Evolutionary conservation across 2,797 vertebrate genomes (phyloP).

Genomic region (Poeciliopsis presidionis): DNA sequence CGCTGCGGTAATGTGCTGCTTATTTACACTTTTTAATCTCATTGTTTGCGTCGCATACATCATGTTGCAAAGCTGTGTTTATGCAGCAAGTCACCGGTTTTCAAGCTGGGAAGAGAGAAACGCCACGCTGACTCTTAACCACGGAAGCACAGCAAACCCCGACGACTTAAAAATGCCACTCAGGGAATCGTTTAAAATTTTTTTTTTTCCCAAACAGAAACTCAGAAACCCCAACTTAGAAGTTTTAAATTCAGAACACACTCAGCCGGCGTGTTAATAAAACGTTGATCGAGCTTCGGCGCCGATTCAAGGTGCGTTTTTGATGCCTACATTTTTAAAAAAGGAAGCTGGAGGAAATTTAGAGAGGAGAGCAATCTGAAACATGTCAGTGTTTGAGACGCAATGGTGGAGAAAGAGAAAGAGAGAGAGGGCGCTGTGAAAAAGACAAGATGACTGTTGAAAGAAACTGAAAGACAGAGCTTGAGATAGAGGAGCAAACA

Average conservation of each 20-base stretch:
- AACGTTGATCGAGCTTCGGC: not conserved
- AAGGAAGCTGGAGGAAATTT: conserved; percentile 5
- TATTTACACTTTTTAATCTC: not conserved
- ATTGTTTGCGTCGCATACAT: not conserved
- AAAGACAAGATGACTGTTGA: conserved; percentile 27
- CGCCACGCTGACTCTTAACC: not conserved
- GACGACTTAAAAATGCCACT: not conserved
- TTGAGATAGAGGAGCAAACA: conserved; percentile 15
- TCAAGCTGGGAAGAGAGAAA: not conserved
- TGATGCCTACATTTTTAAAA: conserved; percentile 8
- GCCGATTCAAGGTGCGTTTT: conserved; percentile 9
- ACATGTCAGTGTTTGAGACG: conserved; percentile 23
- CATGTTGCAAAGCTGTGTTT: not conserved
- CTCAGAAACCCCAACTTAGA: not conserved
- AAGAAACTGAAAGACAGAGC: conserved; percentile 39
- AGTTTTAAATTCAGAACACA: not conserved
- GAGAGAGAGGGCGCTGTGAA: not conserved
- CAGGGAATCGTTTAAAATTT: not conserved
- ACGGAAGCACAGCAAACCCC: not conserved
- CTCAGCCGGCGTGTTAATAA: not conserved
- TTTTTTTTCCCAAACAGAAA: not conserved
- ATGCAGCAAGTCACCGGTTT: not conserved
- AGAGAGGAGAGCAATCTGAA: conserved; percentile 27
- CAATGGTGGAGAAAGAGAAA: conserved; percentile 6
- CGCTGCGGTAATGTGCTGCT: not conserved